Conservation (phyloP, 92 coral and sea anemone species). For the Desmophyllum pertusum region DNA sequence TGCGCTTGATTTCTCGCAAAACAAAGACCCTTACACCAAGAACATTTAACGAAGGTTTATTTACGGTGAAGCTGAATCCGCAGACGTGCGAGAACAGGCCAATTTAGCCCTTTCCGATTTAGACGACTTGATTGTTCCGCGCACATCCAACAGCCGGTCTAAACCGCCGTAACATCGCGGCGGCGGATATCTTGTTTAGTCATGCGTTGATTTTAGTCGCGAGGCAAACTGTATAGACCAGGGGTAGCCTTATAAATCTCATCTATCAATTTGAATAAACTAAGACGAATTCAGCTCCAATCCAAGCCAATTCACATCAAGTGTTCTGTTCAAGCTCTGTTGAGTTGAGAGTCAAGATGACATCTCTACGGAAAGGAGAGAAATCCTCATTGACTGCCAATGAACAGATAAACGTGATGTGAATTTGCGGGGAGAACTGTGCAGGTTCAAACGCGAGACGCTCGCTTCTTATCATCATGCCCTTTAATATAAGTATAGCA, state of each 20-base stretch:
- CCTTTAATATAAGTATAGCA: not conserved
- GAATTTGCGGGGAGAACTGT: constrained; percentile 19
- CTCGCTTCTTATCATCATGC: constrained; percentile 3
- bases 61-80: constrained; percentile 6
- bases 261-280: constrained; percentile 3
- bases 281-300: not conserved
- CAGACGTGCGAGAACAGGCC: constrained; percentile 13
- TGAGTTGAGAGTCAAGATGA: constrained; percentile 13
- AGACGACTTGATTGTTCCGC: constrained; percentile 35
- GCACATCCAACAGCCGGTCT: constrained; percentile 5
- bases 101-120: constrained; percentile 22
- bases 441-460: constrained; percentile 5
- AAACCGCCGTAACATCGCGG: too few species aligned
- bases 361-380: constrained; percentile 27
- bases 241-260: not conserved
- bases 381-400: constrained; percentile 27
- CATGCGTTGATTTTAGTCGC: constrained; percentile 29
- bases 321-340: constrained; percentile 34
- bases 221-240: not conserved
- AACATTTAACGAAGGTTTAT: constrained; percentile 20
- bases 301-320: constrained; percentile 14
- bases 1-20: constrained; percentile 20
- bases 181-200: constrained; percentile 29
- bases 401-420: constrained; percentile 26
- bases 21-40: constrained; percentile 12